Conservation (phyloP, 2,113 vertebrate species). For the Phalacrocorax aristotelis region DNA sequence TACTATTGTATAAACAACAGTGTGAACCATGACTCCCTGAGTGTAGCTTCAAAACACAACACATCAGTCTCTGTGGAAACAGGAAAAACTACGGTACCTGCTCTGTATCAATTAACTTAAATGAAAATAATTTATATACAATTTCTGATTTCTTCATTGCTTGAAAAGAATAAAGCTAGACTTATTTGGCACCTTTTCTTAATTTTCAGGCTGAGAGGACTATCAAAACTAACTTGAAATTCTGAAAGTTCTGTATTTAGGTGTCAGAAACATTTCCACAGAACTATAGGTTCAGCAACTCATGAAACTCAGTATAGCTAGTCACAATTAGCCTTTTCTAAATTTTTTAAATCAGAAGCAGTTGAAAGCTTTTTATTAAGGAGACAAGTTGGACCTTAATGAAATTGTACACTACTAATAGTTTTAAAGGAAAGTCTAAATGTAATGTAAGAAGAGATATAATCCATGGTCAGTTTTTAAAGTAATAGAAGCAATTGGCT, state of each 20-base stretch:
- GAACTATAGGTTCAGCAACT: not conserved
- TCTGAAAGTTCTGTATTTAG: not conserved
- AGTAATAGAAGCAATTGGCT: constrained; percentile 38
- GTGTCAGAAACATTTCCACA: not conserved
- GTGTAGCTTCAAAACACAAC: not conserved
- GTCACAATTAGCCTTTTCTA: not conserved
- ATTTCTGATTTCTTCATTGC: not conserved
- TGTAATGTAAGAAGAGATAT: not conserved
- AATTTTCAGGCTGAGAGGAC: not conserved
- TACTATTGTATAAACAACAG: not conserved
- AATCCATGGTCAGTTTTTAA: constrained; percentile 17
- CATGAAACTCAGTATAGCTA: not conserved
- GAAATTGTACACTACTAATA: constrained; percentile 11
- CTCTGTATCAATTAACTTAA: not conserved
- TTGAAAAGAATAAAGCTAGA: not conserved
- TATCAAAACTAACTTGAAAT: not conserved
- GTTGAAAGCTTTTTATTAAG: not conserved
- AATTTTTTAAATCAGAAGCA: not conserved
- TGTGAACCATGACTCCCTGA: not conserved
- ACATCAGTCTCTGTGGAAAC: not conserved
- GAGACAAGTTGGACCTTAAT: not conserved
- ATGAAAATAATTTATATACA: not conserved
- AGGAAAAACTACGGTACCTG: not conserved
- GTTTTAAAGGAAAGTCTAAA: constrained; percentile 17
- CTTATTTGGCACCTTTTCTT: not conserved